Percentiles rank a stretch among this genome's conserved stretches.
Evolutionary conservation across 1,140 invertebrate genomes (phyloP).

Genomic region (Caenorhabditis inopinata): DNA sequence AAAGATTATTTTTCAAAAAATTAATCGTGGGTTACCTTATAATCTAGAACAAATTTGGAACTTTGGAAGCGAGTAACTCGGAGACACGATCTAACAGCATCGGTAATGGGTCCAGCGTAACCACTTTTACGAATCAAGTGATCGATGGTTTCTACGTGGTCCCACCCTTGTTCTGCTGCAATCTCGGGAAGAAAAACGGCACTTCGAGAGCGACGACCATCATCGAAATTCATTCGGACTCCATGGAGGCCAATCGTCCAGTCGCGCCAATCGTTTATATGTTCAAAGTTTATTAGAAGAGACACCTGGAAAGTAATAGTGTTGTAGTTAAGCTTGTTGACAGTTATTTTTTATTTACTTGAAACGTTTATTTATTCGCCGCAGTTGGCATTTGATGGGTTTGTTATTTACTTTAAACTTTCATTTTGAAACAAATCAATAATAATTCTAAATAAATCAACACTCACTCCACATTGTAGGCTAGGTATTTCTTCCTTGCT

Average conservation of each 20-base stretch:
- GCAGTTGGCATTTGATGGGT: background rate
- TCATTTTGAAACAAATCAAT: background rate
- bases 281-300: constrained; percentile 90
- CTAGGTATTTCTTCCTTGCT: constrained; percentile 86
- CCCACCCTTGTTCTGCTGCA: constrained; percentile 94
- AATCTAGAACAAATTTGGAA: constrained; percentile 80
- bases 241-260: constrained; percentile 97
- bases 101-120: constrained; percentile 85
- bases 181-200: constrained; percentile 98
- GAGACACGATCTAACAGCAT: constrained; percentile 81
- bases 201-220: constrained; percentile 78
- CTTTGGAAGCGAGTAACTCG: constrained; percentile 91
- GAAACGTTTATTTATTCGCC: too few relatives aligned
- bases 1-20: too few relatives aligned
- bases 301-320: constrained; percentile 33
- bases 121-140: constrained; percentile 93
- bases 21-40: too few relatives aligned
- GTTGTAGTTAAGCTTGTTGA: too few relatives aligned
- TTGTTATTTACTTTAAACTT: background rate
- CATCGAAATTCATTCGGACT: constrained; percentile 94
- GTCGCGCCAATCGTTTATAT: constrained; percentile 88
- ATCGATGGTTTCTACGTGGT: constrained; percentile 95
- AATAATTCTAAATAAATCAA: background rate
- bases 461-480: constrained; percentile 88
- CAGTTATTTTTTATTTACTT: too few relatives aligned